These are phyloP conservation scores for Rhinogobio ventralis DNA, from an alignment of 2,797 vertebrate genomes.

Conservation along the genomic window DNA sequence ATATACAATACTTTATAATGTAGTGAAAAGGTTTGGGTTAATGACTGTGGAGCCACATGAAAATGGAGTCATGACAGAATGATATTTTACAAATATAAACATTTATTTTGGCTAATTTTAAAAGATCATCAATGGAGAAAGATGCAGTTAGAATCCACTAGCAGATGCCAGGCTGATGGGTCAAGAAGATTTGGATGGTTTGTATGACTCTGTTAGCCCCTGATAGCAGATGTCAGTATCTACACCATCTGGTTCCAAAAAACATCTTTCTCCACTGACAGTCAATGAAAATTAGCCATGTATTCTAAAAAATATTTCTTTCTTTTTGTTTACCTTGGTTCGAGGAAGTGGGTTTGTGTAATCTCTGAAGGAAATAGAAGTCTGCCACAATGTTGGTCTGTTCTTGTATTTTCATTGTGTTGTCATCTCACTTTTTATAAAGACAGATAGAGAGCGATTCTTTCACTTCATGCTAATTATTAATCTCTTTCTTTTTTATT, in stretches of 20 bases:
- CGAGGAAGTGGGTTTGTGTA: too few species aligned
- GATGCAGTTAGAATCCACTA: neutral
- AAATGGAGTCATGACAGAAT: neutral
- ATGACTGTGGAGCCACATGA: neutral
- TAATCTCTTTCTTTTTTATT: neutral
- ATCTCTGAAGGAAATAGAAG: neutral
- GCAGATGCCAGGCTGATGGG: neutral
- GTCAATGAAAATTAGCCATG: neutral
- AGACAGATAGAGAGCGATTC: neutral
- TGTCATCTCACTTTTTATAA: neutral
- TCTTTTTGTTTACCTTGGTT: neutral
- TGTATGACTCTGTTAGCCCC: neutral
- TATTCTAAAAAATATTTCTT: neutral
- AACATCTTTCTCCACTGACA: neutral
- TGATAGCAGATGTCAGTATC: neutral
- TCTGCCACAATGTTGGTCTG: neutral
- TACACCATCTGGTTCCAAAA: neutral
- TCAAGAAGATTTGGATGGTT: neutral
- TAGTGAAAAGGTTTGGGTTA: neutral
- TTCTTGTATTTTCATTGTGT: neutral
- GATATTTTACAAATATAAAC: neutral
- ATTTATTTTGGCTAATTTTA: neutral
- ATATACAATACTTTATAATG: neutral
- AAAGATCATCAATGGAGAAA: neutral
- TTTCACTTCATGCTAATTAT: neutral